These are phyloP conservation scores for Scaptomyza parva DNA, from an alignment of 2,888 invertebrate genomes.

Conservation along the genomic window DNA sequence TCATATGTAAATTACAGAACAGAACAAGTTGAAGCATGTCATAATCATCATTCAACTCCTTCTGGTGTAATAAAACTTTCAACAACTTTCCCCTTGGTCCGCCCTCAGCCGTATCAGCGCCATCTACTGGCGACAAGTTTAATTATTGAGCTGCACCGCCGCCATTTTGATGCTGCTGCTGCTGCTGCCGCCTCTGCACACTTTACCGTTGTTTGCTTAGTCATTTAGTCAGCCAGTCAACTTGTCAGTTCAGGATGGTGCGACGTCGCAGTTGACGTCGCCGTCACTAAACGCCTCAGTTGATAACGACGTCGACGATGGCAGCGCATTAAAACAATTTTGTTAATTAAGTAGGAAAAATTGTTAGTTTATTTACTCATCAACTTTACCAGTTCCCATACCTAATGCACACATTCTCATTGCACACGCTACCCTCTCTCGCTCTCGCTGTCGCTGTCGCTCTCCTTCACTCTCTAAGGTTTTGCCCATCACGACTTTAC, in stretches of 20 bases:
- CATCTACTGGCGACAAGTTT: constrained; percentile 58
- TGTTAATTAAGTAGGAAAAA: constrained; percentile 80
- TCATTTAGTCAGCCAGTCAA: constrained; percentile 64
- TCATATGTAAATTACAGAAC: constrained; percentile 17
- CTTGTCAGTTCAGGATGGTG: constrained; percentile 15
- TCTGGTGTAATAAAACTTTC: constrained; percentile 25
- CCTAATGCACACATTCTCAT: constrained; percentile 43
- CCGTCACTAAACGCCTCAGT: constrained; percentile 59
- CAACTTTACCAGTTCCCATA: constrained; percentile 69
- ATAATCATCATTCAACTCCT: constrained; percentile 23
- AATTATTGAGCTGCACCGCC: constrained; percentile 63
- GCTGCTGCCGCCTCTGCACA: constrained; percentile 25
- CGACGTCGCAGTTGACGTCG: constrained; percentile 55
- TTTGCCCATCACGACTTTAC: constrained; percentile 3
- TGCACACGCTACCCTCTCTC: constrained; percentile 16
- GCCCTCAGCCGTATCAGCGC: constrained; percentile 12
- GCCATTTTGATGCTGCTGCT: constrained; percentile 46
- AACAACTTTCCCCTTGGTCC: background rate
- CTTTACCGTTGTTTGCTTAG: constrained; percentile 65
- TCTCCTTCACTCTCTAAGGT: too few species aligned
- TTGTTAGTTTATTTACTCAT: constrained; percentile 79
- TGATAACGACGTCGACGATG: constrained; percentile 41
- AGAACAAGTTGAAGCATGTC: constrained; percentile 11
- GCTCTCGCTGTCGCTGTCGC: background rate
- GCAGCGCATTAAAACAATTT: constrained; percentile 76